phyloP scores from a whole-genome alignment of 1,140 invertebrate genomes.

The Ganaspis sp. region DNA sequence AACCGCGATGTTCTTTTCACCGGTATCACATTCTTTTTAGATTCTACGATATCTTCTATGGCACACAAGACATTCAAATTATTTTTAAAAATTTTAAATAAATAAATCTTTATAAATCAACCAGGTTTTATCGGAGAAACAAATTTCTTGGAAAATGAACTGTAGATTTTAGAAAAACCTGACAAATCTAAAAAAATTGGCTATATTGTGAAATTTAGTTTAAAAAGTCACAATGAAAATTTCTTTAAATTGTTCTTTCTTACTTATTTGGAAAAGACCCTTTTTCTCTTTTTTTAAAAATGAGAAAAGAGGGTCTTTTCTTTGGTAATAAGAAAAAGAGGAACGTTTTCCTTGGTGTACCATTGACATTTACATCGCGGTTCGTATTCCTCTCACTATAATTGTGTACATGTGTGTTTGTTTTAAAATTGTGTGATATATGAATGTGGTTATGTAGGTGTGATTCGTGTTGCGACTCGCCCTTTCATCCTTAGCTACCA shows the following conservation, averaged over 20 bases:
- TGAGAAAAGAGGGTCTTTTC: no score
- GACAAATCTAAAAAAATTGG: no score
- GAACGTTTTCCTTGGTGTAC: conserved; percentile 38
- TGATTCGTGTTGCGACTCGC: conserved; percentile 33
- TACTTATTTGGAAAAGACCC: background rate
- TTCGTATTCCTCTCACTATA: conserved; percentile 4
- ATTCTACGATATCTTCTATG: background rate
- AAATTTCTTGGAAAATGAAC: no score
- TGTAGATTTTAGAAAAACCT: no score
- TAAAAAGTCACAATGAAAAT: no score
- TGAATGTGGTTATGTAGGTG: conserved; percentile 29
- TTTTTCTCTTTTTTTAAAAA: background rate
- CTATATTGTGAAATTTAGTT: no score
- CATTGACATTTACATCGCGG: conserved; percentile 46
- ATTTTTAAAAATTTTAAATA: background rate
- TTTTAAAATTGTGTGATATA: conserved; percentile 2
- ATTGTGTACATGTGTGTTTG: background rate
- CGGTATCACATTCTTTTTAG: conserved; percentile 10
- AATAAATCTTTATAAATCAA: no score
- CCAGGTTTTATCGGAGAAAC: no score
- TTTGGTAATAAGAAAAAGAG: no score
- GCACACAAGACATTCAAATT: background rate
- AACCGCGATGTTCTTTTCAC: background rate
- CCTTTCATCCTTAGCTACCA: conserved; percentile 41
- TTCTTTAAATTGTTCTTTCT: no score